Base-by-base conservation (phyloP, 2,888 invertebrate genomes). In the Uropetala carovei region DNA sequence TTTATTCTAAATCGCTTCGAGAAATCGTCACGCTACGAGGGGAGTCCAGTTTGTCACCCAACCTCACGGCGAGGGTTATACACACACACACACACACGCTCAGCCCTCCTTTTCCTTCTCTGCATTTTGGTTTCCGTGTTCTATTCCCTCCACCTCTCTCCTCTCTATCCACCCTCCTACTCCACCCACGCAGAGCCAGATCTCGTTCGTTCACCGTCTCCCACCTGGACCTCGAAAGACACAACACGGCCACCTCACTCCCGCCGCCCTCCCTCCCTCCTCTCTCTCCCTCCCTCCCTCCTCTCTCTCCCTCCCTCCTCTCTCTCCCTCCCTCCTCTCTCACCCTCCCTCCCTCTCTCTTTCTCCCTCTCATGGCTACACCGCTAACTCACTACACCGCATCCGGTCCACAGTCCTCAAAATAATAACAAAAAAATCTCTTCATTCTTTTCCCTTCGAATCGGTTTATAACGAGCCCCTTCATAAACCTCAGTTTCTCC, bases 21-120 rank as follows among this genome's bases (percentile, higher is more conserved):
- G 82, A 43, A 43, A 82, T 60, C 5, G 86, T 86, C 86, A 86
- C 86, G 60, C 86, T 30, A 64, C 86, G 60, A 2, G 18, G 43
- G 16, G 22, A 57, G 60, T 30, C 60, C 57, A 30, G 27, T 64
- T 60, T 22, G 60, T 86, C 86, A 86, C 60, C 60, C 86, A 30
- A 3, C 9, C 60, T 30, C 14, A 22, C 86, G 22, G 60, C 59
- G 60, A 18, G 60, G 18, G 68, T 43, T 43, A 43, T 43, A 43
- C 5, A 64, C 64, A 82, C 30, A 14, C 13, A 1, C n/a, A 11
- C 8, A 27, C 16, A 18, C 82, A 4, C 30, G 2, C 22, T 18
- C 30, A 13, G 11, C 22, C 59, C 3, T 14, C 22, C 57, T 58
- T 85, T 85, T 22, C 68, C 68, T 18, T 18, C 18, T 22, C 22